Percentiles rank a stretch among this genome's conserved stretches.
phyloP scores from a whole-genome alignment of 2,113 vertebrate species.

The Notothenia coriiceps region DNA sequence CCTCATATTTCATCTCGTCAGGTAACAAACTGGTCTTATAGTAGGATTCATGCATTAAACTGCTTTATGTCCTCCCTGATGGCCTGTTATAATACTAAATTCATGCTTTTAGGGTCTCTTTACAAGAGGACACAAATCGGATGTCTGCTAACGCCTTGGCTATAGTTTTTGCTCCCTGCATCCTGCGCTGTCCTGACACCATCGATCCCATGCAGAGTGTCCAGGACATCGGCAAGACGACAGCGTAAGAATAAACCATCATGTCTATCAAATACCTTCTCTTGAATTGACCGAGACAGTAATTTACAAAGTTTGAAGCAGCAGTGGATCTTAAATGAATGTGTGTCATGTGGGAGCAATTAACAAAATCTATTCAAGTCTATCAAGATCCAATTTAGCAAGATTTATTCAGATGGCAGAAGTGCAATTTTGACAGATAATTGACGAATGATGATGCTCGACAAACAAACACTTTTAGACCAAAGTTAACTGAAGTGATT shows the following conservation, averaged over 20 bases:
- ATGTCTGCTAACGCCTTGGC: constrained; percentile 98
- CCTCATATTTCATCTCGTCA: constrained; percentile 97
- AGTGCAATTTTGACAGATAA: not conserved
- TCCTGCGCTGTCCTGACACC: constrained; percentile 95
- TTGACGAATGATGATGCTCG: not conserved
- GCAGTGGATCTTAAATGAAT: constrained; percentile 13
- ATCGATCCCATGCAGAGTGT: constrained; percentile 95
- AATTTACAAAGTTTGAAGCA: not conserved
- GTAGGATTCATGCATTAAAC: not conserved
- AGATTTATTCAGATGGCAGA: not conserved
- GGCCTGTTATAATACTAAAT: constrained; percentile 4
- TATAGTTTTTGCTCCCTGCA: constrained; percentile 98
- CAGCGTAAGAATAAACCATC: constrained; percentile 87
- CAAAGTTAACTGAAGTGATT: not conserved
- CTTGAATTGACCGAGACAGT: not conserved
- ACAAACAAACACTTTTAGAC: not conserved
- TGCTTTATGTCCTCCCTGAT: not conserved
- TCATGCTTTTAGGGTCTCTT: constrained; percentile 87
- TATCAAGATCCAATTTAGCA: not conserved
- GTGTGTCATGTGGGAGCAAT: constrained; percentile 17
- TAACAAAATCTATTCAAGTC: not conserved
- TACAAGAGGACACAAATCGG: constrained; percentile 96
- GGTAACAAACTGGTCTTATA: constrained; percentile 77
- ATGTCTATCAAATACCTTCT: not conserved
- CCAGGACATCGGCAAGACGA: constrained; percentile 98